phyloP scores from a whole-genome alignment of 2,888 invertebrate species.

The Tromatobia lineatoria region DNA sequence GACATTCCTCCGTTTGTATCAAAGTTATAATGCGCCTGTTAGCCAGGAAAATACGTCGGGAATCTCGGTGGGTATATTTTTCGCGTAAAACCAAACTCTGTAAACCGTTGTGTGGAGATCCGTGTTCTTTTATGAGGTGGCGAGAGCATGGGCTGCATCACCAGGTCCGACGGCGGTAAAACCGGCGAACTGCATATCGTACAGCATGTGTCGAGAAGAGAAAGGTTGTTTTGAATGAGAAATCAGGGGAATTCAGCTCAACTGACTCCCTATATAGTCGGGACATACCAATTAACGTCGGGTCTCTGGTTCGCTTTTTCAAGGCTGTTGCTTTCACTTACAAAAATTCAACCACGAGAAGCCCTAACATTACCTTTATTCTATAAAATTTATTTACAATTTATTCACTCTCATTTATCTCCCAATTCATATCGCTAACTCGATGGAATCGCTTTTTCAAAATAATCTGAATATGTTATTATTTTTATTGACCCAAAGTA shows the following conservation, averaged over 20 bases:
- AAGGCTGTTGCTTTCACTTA: constrained; percentile 44
- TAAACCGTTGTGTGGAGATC: constrained; percentile 4
- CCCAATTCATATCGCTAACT: too few species aligned
- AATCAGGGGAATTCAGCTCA: constrained; percentile 15
- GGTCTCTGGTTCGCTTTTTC: constrained; percentile 18
- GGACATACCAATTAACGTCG: constrained; percentile 44
- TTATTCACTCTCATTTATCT: background rate
- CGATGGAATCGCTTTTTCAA: too few species aligned
- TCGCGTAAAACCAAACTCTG: background rate
- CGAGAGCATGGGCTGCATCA: background rate
- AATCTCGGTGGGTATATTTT: background rate
- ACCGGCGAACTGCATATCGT: background rate
- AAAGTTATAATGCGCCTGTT: constrained; percentile 6
- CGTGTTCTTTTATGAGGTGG: constrained; percentile 9
- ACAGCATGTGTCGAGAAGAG: background rate
- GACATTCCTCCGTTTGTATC: constrained; percentile 17
- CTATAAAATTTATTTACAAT: too few species aligned
- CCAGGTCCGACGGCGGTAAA: background rate
- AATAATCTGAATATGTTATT: too few species aligned
- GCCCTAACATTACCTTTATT: too few species aligned
- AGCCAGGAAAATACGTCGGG: background rate
- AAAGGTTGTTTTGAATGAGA: constrained; percentile 21
- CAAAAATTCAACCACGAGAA: background rate
- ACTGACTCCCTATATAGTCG: background rate
- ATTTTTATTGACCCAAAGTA: too few species aligned